Percentiles rank a stretch among this genome's conserved stretches.
These are phyloP conservation scores for Tapera naevia DNA, from an alignment of 2,797 vertebrate species.

Conservation along the genomic window DNA sequence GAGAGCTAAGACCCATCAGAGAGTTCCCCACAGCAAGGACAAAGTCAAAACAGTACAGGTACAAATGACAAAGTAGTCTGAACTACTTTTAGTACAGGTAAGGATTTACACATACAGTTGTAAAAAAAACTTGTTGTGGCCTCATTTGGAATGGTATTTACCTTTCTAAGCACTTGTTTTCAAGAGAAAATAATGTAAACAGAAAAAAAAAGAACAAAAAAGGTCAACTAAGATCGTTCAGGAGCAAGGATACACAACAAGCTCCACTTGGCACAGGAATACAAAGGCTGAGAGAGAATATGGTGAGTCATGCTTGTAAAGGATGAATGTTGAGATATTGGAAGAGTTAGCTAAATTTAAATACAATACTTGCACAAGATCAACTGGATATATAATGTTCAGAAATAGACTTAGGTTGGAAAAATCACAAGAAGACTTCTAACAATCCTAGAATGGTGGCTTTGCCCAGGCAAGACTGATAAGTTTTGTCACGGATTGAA, in stretches of 20 bases:
- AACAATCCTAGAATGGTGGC: neutral
- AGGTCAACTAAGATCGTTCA: fast-evolving
- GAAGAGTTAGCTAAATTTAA: neutral
- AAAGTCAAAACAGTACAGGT: neutral
- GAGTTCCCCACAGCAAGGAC: neutral
- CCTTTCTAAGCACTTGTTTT: neutral
- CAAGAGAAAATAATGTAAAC: neutral
- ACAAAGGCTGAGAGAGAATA: neutral
- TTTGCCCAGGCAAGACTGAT: neutral
- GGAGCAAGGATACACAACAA: neutral
- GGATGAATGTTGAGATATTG: neutral
- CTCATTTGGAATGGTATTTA: neutral
- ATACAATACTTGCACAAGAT: neutral
- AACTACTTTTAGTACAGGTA: neutral
- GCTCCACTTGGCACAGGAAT: neutral
- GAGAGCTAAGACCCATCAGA: neutral
- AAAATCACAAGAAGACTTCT: constrained; percentile 5
- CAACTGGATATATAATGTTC: neutral
- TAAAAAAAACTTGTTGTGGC: neutral
- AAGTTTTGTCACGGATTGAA: neutral
- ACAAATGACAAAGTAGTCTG: neutral
- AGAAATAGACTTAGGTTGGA: neutral
- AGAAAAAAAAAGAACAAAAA: neutral
- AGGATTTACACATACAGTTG: neutral
- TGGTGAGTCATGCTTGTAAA: neutral